Percentiles rank a stretch among this genome's conserved stretches.
Conservation (phyloP, 2,797 vertebrate genomes). For the Epinephelus malabaricus region DNA sequence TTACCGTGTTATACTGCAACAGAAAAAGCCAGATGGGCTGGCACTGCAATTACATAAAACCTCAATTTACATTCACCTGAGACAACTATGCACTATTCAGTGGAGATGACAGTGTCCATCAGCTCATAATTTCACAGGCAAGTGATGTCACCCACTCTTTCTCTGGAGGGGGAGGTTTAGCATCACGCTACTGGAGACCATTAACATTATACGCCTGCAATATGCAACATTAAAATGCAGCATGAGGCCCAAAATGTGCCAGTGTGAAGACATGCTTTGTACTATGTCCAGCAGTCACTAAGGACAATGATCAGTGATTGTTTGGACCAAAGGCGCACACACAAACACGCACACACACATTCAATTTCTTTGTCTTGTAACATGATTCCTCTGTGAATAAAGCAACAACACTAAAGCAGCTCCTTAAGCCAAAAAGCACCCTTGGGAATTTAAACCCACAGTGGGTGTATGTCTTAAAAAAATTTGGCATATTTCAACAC, state of each 20-base stretch:
- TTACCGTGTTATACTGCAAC: conserved; percentile 44
- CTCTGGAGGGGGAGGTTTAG: conserved; percentile 26
- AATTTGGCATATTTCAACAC: conserved; percentile 56
- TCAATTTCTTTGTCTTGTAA: conserved; percentile 5
- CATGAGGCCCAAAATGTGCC: background rate
- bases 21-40: conserved; percentile 54
- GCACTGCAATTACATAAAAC: conserved; percentile 35
- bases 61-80: conserved; percentile 53
- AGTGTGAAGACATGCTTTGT: conserved; percentile 2
- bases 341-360: background rate
- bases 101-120: conserved; percentile 37
- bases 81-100: conserved; percentile 29
- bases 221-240: conserved; percentile 25
- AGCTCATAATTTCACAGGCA: conserved; percentile 40
- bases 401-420: conserved; percentile 21
- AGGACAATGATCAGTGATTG: conserved; percentile 19
- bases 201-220: conserved; percentile 11
- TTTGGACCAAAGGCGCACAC: conserved; percentile 17
- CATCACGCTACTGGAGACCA: background rate
- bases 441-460: conserved; percentile 37
- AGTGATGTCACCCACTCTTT: conserved; percentile 26
- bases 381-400: conserved; percentile 34
- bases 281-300: background rate
- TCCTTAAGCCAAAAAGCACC: conserved; percentile 26
- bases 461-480: conserved; percentile 44